phyloP scores from a whole-genome alignment of 1,140 invertebrate genomes.

The Babylonia areolata region DNA sequence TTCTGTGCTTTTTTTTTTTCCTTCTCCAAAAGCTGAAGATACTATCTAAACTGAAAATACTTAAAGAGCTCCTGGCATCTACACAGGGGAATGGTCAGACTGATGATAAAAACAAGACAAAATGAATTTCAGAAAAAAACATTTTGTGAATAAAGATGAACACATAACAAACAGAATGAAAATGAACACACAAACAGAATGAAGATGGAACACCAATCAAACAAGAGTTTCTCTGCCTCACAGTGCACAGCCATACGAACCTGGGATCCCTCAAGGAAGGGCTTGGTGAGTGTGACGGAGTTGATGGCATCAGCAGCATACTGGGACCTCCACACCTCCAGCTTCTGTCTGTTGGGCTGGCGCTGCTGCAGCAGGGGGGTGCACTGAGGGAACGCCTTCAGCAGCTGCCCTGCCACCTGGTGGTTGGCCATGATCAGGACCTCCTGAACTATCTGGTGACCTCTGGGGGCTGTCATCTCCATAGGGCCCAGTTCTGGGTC shows the following conservation, averaged over 20 bases:
- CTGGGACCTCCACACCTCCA: slow-evolving; percentile 61
- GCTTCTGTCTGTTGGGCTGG: slow-evolving; percentile 47
- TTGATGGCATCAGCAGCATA: slow-evolving; percentile 65
- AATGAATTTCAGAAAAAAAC: no score
- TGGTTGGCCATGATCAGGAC: slow-evolving; percentile 66
- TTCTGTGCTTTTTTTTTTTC: no score
- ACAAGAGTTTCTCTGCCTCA: no score
- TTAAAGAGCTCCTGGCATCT: no score
- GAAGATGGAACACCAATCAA: no score
- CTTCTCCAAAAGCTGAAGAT: no score
- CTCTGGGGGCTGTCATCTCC: slow-evolving; percentile 53
- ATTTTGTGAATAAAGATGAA: no score
- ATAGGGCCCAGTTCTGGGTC: slow-evolving; percentile 48
- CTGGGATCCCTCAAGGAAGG: slow-evolving; percentile 56
- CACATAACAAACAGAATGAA: no score
- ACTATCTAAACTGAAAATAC: no score
- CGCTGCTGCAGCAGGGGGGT: slow-evolving; percentile 65
- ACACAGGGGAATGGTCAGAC: no score
- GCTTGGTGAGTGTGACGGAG: slow-evolving; percentile 65
- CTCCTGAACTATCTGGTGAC: slow-evolving; percentile 56
- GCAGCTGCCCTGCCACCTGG: slow-evolving; percentile 63
- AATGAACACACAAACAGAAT: no score
- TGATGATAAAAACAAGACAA: no score
- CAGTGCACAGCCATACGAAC: background rate
- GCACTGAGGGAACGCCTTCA: slow-evolving; percentile 50